phyloP scores from a whole-genome alignment of 2,113 vertebrate species.

The Nibea coibor region DNA sequence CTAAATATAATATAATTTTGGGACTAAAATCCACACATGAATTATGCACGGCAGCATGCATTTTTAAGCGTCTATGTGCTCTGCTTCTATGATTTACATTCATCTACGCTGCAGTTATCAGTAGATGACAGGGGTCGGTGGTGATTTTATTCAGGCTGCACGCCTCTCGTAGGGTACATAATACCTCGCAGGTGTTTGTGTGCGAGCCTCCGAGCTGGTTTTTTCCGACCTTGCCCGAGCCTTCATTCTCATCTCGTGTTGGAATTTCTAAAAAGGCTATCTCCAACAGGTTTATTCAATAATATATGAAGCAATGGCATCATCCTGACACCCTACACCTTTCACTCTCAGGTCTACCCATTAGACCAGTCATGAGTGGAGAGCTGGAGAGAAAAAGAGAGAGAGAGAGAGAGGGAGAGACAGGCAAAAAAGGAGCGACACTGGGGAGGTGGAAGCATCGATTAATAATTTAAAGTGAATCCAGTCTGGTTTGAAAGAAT shows the following conservation, averaged over 20 bases:
- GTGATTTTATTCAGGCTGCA: constrained; percentile 13
- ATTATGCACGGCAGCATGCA: constrained; percentile 13
- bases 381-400: constrained; percentile 41
- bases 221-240: constrained; percentile 6
- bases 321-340: constrained; percentile 74
- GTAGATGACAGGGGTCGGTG: constrained; percentile 4
- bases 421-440: constrained; percentile 24
- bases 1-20: constrained; percentile 76
- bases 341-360: constrained; percentile 46
- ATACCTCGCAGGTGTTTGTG: constrained; percentile 24
- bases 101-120: not conserved
- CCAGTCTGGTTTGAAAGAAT: constrained; percentile 55
- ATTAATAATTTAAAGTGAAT: constrained; percentile 79
- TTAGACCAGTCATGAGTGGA: constrained; percentile 48
- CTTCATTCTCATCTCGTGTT: constrained; percentile 33
- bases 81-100: not conserved
- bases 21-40: constrained; percentile 18
- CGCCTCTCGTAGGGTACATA: constrained; percentile 27
- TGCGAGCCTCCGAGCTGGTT: not conserved
- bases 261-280: constrained; percentile 65
- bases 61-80: constrained; percentile 22
- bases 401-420: not conserved
- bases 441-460: constrained; percentile 50
- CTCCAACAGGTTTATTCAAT: constrained; percentile 62
- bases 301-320: constrained; percentile 74